Base-by-base conservation (phyloP, 1,140 invertebrate genomes). In the Centruroides vittatus region DNA sequence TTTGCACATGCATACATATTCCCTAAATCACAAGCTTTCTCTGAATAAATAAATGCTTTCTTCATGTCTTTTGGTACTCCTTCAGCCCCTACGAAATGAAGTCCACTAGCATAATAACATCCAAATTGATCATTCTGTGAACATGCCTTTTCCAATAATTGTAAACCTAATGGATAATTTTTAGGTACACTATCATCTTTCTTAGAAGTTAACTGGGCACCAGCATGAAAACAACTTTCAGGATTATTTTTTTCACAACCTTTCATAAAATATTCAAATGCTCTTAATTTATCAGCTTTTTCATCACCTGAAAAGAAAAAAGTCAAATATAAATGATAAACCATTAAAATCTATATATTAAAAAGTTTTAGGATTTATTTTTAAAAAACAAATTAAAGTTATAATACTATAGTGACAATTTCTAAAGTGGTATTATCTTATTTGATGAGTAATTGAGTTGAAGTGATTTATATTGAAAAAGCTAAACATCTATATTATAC, bases 1-100 rank as follows among this genome's bases (percentile, higher is more conserved):
- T 94, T 94, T 0, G 82, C 83, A 77, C 92, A 95, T 3, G 87
- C 86, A 70, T 85, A 86, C 59, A 88, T 80, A 72, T 92, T 85
- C 4, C 84, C 84, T 9, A 84, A 70, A 65, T 91, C 83, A 73
- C 92, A 95, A 0, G 82, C 85, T 71, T 82, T 85, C 49, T 80
- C 69, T 0, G 86, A 83, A 66, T 81, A 84, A 58, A 82, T 74
- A 72, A 88, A 90, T 1, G 88, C 88, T 72, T 86, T 82, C 48
- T 76, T 76, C 74, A 83, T 81, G 70, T 93, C 81, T 67, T 82
- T 84, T 11, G 78, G 75, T n/a, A 89, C 71, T 23, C 47, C 81
- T 77, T 3, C 85, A 78, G 13, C 52, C 1, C 89, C 89, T 3
- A 70, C 73, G 12, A 93, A 77, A 68, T 85, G 90, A 74, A 92